phyloP scores from a whole-genome alignment of 2,888 invertebrate species.

The Heliconius aoede region DNA sequence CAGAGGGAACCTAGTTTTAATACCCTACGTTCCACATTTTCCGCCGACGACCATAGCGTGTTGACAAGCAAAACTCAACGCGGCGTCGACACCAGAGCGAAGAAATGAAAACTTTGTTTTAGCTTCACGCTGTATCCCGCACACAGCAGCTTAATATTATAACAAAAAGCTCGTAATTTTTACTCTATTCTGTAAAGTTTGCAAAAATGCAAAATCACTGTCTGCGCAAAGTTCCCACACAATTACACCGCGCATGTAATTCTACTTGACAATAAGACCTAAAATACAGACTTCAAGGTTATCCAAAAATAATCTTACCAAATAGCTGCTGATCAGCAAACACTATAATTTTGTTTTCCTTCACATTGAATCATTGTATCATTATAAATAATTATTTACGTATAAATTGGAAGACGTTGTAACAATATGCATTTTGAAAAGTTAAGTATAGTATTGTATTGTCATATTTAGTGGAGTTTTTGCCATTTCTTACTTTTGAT shows the following conservation, averaged over 20 bases:
- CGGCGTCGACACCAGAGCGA: too few relatives aligned
- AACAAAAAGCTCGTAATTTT: neutral
- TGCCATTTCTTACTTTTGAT: neutral
- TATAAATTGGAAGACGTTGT: neutral
- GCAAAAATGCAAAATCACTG: constrained; percentile 12
- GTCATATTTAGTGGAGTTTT: neutral
- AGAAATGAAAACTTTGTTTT: too few relatives aligned
- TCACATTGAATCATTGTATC: neutral
- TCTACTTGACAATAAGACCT: constrained; percentile 19
- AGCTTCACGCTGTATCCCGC: too few relatives aligned
- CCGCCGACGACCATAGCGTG: too few relatives aligned
- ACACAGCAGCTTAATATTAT: neutral
- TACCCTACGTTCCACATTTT: too few relatives aligned
- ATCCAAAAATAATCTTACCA: constrained; percentile 23
- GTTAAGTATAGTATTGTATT: too few relatives aligned
- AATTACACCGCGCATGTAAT: constrained; percentile 7
- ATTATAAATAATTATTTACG: neutral
- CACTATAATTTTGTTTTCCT: constrained; percentile 5
- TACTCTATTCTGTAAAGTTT: neutral
- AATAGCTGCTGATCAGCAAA: constrained; percentile 18
- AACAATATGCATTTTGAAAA: neutral
- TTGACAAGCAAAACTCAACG: too few relatives aligned
- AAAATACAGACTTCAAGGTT: constrained; percentile 24
- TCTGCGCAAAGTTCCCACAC: neutral
- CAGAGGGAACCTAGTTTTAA: too few relatives aligned